These are phyloP conservation scores for Muscicapa adusta DNA, from an alignment of 2,113 vertebrate species.

Conservation along the genomic window DNA sequence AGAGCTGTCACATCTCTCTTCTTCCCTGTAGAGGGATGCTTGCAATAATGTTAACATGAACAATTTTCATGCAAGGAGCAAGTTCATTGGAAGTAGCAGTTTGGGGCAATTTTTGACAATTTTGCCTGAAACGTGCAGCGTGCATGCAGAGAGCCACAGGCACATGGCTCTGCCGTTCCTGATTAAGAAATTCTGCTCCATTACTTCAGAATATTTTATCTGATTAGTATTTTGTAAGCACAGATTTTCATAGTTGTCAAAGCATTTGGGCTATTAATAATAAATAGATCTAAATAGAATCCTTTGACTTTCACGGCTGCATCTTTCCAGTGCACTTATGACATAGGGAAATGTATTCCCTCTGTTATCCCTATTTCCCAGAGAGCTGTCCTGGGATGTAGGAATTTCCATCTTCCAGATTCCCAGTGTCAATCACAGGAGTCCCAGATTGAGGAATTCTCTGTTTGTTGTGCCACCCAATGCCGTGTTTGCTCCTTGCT, in stretches of 20 bases:
- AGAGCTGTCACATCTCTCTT: background rate
- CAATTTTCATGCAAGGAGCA: background rate
- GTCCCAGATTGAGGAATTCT: background rate
- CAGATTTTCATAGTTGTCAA: slow-evolving; percentile 47
- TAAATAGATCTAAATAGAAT: slow-evolving; percentile 48
- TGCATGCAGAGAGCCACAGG: background rate
- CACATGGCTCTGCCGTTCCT: slow-evolving; percentile 4
- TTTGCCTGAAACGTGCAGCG: background rate
- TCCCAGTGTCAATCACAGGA: rapidly evolving
- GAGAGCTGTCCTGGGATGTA: background rate
- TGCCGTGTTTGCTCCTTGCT: background rate
- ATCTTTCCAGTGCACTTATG: background rate
- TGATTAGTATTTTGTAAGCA: slow-evolving; percentile 61
- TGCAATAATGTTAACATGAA: background rate
- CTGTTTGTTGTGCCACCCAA: rapidly evolving
- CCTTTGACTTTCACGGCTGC: slow-evolving; percentile 6
- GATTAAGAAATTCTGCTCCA: slow-evolving; percentile 55
- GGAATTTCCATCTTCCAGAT: background rate
- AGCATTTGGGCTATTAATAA: slow-evolving; percentile 58
- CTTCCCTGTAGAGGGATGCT: background rate
- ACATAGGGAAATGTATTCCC: background rate
- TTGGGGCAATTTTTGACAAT: slow-evolving; percentile 24
- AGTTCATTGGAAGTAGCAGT: slow-evolving; percentile 11
- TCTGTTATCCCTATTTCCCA: background rate
- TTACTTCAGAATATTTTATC: slow-evolving; percentile 53